Evolutionary conservation across 2,797 vertebrate species (phyloP).

Genomic region (Thaleichthys pacificus): DNA sequence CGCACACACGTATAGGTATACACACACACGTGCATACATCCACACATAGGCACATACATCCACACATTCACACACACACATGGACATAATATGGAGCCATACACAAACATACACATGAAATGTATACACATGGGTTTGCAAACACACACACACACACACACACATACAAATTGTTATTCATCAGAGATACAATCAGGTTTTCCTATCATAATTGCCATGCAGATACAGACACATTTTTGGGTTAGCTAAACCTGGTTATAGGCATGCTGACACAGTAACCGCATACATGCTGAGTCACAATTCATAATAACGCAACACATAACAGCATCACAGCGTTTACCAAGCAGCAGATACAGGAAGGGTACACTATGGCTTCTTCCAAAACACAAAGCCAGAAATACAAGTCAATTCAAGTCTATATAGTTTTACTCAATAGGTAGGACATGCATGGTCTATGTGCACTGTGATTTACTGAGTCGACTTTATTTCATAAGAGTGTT

Average conservation of each 20-base stretch:
- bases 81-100: neutral
- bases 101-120: slow-evolving; percentile 40
- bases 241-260: slow-evolving; percentile 1
- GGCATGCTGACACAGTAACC: slow-evolving; percentile 9
- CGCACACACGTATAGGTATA: neutral
- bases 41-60: neutral
- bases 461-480: neutral
- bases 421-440: neutral
- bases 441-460: neutral
- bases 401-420: neutral
- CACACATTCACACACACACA: neutral
- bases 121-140: neutral
- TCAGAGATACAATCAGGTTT: neutral
- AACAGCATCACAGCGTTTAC: neutral
- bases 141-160: slow-evolving; percentile 10
- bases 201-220: neutral
- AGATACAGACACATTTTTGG: neutral
- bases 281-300: neutral
- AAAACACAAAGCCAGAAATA: neutral
- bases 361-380: neutral
- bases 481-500: neutral
- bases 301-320: slow-evolving; percentile 2
- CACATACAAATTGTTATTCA: slow-evolving; percentile 4
- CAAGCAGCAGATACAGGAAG: neutral
- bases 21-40: slow-evolving; percentile 3